A percentile compares a stretch with the other conserved stretches of the same genome.
Conservation (phyloP, 2,797 vertebrate species). For the Leptodactylus fallax region DNA sequence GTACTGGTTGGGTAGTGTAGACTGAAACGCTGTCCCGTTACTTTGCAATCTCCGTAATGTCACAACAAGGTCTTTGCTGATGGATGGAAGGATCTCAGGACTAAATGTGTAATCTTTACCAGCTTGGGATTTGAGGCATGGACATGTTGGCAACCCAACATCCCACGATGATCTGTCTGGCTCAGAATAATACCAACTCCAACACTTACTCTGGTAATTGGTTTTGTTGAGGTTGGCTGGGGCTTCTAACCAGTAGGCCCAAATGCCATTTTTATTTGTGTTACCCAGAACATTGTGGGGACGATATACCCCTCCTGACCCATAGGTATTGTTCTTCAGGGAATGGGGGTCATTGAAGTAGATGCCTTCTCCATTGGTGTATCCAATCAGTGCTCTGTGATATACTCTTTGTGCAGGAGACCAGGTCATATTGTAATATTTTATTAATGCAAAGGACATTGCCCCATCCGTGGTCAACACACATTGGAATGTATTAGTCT, state of each 20-base stretch:
- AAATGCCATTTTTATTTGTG: conserved; percentile 75
- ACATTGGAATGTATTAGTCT: conserved; percentile 86
- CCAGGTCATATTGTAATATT: conserved; percentile 81
- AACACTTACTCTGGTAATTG: conserved; percentile 75
- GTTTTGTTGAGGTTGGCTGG: conserved; percentile 24
- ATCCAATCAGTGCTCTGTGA: conserved; percentile 80
- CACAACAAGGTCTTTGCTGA: conserved; percentile 64
- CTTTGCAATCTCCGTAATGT: conserved; percentile 73
- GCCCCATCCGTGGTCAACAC: conserved; percentile 81
- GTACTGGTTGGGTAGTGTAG: conserved; percentile 74
- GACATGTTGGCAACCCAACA: conserved; percentile 73
- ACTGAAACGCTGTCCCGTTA: conserved; percentile 73
- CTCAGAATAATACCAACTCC: conserved; percentile 77
- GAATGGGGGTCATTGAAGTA: conserved; percentile 74
- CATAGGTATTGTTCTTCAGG: conserved; percentile 75
- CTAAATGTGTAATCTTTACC: conserved; percentile 76
- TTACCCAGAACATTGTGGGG: conserved; percentile 76
- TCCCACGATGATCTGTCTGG: conserved; percentile 76
- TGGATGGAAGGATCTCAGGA: conserved; percentile 69
- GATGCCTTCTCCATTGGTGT: conserved; percentile 74
- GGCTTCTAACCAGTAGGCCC: conserved; percentile 77
- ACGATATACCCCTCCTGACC: conserved; percentile 77
- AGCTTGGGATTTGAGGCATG: conserved; percentile 78
- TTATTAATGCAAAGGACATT: conserved; percentile 80
- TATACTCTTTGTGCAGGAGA: conserved; percentile 76